phyloP scores from a whole-genome alignment of 1,140 invertebrate genomes.

The Drosophila chauvacae region DNA sequence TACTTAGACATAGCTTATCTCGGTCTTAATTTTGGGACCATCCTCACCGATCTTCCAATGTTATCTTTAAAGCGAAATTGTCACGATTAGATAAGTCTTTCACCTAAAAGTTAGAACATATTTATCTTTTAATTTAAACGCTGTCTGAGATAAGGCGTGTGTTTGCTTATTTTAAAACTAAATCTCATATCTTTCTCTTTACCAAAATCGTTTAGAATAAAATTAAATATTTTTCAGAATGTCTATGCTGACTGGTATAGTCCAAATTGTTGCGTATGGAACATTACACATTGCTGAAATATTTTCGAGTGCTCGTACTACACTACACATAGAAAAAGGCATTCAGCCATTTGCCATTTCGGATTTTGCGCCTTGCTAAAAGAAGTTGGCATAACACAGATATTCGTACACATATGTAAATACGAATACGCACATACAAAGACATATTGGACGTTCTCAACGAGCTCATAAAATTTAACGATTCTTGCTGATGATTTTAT shows the following conservation, averaged over 20 bases:
- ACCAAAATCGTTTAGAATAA: neutral
- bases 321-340: neutral
- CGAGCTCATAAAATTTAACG: constrained; percentile 57
- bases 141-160: neutral
- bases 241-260: neutral
- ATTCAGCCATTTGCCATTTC: constrained; percentile 27
- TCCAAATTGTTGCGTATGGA: constrained; percentile 1
- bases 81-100: constrained; percentile 9
- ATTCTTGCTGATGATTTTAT: constrained; percentile 64
- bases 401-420: constrained; percentile 14
- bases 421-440: constrained; percentile 20
- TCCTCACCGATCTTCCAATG: constrained; percentile 3
- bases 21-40: neutral
- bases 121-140: constrained; percentile 13
- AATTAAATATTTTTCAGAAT: neutral
- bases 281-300: constrained; percentile 47
- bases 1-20: neutral
- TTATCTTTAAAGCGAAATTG: constrained; percentile 12
- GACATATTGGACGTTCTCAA: constrained; percentile 45
- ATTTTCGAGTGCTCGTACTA: constrained; percentile 39
- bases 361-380: constrained; percentile 34
- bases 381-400: constrained; percentile 32
- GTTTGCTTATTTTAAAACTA: constrained; percentile 1
- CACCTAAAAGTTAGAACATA: constrained; percentile 5
- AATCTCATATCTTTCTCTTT: constrained; percentile 4